Evolutionary conservation across 2,888 invertebrate genomes (phyloP).

Genomic region (Eristalis arbustorum): DNA sequence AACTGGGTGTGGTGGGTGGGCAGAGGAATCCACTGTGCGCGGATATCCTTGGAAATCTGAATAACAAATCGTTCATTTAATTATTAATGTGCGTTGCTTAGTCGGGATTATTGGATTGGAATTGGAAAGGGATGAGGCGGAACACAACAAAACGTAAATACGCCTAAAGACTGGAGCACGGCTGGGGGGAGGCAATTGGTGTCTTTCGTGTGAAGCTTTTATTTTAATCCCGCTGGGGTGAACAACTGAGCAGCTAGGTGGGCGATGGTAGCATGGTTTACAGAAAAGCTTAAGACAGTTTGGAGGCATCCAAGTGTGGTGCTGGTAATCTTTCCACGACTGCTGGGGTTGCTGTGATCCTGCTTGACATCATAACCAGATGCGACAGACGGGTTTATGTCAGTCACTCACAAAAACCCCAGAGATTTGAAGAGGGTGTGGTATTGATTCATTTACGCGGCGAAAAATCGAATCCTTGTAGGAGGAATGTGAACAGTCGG

Average conservation of each 20-base stretch:
- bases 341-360: neutral
- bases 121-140: conserved; percentile 7
- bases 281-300: neutral
- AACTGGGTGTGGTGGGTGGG: neutral
- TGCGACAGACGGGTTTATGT: neutral
- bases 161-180: neutral
- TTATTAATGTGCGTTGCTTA: conserved; percentile 50
- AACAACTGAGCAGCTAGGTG: neutral
- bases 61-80: conserved; percentile 65
- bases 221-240: neutral
- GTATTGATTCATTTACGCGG: no score
- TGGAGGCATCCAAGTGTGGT: neutral
- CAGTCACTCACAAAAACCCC: neutral
- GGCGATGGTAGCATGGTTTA: neutral
- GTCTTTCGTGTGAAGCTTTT: neutral
- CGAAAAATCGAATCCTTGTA: no score
- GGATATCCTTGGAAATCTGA: conserved; percentile 54
- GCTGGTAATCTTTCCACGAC: neutral
- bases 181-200: neutral
- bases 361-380: neutral
- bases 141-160: neutral
- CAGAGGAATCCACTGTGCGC: conserved; percentile 24
- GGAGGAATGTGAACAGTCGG: no score
- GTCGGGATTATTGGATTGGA: conserved; percentile 51
- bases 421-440: no score